Percentiles rank a stretch among this genome's conserved stretches.
phyloP scores from a whole-genome alignment of 2,113 vertebrate species.

The Passer montanus region DNA sequence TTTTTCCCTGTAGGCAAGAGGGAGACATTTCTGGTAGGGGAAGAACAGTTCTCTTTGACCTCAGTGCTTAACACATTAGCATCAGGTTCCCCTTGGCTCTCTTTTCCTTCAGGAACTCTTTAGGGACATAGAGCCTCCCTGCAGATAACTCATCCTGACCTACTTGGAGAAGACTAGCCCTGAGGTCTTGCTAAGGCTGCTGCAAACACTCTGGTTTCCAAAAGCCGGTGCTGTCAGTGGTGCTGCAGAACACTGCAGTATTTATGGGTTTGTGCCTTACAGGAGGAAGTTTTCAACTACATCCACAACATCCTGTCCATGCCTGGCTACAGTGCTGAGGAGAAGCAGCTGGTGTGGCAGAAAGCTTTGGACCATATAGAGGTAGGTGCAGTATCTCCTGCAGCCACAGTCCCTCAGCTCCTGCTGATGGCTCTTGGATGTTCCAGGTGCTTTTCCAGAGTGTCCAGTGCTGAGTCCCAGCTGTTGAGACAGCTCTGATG shows the following conservation, averaged over 20 bases:
- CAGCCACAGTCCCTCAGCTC: not conserved
- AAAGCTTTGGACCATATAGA: slow-evolving; percentile 86
- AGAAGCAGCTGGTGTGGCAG: slow-evolving; percentile 85
- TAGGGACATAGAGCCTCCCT: not conserved
- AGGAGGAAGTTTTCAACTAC: slow-evolving; percentile 94
- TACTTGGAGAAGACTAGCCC: not conserved
- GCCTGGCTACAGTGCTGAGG: slow-evolving; percentile 87
- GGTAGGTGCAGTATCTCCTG: slow-evolving; percentile 79
- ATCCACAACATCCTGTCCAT: slow-evolving; percentile 94
- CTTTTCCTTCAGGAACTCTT: not conserved
- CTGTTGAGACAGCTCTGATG: not conserved
- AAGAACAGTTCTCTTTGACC: not conserved
- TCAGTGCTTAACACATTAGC: not conserved
- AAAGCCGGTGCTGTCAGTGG: not conserved
- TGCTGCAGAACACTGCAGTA: not conserved
- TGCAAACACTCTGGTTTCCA: not conserved
- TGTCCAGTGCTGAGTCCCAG: not conserved
- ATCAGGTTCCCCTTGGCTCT: not conserved
- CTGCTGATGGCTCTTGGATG: not conserved
- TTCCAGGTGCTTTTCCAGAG: not conserved
- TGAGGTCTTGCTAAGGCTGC: not conserved
- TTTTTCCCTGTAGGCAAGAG: not conserved
- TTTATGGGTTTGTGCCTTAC: slow-evolving; percentile 19
- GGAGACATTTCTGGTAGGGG: not conserved
- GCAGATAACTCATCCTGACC: not conserved